Conservation (phyloP, 2,113 vertebrate species). For the Verasper variegatus region DNA sequence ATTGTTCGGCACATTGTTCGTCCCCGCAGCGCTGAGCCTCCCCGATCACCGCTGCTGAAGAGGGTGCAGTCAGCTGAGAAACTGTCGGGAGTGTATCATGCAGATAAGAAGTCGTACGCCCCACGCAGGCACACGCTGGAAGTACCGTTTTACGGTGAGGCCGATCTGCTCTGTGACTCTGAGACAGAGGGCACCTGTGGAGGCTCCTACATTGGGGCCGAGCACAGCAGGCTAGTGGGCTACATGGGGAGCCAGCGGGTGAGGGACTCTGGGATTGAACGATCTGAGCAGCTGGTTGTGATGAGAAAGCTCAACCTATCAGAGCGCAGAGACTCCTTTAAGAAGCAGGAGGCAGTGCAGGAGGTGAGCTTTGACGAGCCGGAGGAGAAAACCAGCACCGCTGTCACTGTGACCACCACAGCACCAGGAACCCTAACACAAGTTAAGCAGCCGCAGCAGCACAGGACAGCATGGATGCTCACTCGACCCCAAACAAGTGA, state of each 20-base stretch:
- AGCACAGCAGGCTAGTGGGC: constrained; percentile 74
- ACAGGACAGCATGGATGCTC: constrained; percentile 73
- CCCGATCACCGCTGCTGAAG: constrained; percentile 91
- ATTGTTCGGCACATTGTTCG: constrained; percentile 86
- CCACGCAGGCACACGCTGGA: constrained; percentile 86
- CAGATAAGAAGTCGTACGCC: constrained; percentile 80
- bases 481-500: constrained; percentile 48
- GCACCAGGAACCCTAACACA: constrained; percentile 23
- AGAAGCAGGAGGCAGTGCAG: constrained; percentile 97
- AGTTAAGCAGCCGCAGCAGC: constrained; percentile 36
- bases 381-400: constrained; percentile 71
- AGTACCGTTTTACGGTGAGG: constrained; percentile 77
- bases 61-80: constrained; percentile 93
- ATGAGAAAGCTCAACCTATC: constrained; percentile 95
- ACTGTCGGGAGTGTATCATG: constrained; percentile 83
- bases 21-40: constrained; percentile 85
- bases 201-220: constrained; percentile 55
- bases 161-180: constrained; percentile 63
- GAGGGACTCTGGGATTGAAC: constrained; percentile 78
- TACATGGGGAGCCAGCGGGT: constrained; percentile 76
- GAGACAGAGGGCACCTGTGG: constrained; percentile 58
- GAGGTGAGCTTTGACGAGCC: constrained; percentile 97
- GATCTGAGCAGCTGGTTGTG: constrained; percentile 90
- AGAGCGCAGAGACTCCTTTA: constrained; percentile 95
- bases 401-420: neutral